Evolutionary conservation across 2,113 vertebrate genomes (phyloP), one percentile per base, ranked within the genome.

Genomic region (Saimiri boliviensis): DNA sequence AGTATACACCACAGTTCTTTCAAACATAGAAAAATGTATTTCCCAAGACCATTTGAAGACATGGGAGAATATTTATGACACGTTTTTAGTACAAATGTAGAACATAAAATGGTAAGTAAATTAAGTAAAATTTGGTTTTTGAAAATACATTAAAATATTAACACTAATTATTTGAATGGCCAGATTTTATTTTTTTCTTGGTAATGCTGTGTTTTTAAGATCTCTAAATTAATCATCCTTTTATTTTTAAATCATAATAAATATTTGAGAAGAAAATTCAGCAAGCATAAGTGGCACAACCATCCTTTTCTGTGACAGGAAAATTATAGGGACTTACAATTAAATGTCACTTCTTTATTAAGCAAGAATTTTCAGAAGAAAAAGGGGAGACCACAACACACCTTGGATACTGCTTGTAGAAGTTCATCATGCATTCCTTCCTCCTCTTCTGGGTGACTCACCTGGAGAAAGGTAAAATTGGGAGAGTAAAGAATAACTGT

Each of bases 171-270:
- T 71, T 60, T 89, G 16, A 63, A 9, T 54, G 25, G 68, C 5
- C n/a, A 25, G 40, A 47, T 66, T 80, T 89, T 66, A 71, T 47
- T 82, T 95, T 95, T 86, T 96, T 86, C 66, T 63, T 83, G 32
- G 21, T 77, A 95, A 83, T 86, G 86, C 42, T 68, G 10, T 90
- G n/a, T 90, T 82, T 86, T 81, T 20, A 9, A 81, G 80, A 21
- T 81, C 35, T 74, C 81, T 74, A 86, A 63, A 82, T 45, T 92
- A 93, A 56, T 23, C 45, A 37, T 81, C 3, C 7, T 81, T 49
- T 84, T 73, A 73, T 74, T 91, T 89, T 80, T 74, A 88, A 83
- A 70, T 79, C 56, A 47, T 25, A 66, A 80, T 30, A 77, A 74
- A 54, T 42, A 56, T 63, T 92, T 83, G 35, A 47, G 74, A 80